Evolutionary conservation across 2,113 vertebrate species (phyloP).

Genomic region (Esox niger): DNA sequence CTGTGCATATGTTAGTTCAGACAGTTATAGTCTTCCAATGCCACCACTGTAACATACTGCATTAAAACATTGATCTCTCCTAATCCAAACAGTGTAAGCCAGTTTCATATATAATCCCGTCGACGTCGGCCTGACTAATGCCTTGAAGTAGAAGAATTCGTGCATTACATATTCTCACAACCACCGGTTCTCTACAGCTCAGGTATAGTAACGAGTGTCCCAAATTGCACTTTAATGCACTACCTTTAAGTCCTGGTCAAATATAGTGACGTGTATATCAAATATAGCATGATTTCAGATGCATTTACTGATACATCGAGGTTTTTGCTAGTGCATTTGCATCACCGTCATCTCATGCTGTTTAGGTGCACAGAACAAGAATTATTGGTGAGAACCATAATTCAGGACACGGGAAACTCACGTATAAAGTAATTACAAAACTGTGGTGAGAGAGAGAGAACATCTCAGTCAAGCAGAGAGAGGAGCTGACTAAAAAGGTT

Average conservation of each 20-base stretch:
- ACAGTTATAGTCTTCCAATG: slow-evolving; percentile 78
- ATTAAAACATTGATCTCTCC: background rate
- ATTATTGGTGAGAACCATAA: background rate
- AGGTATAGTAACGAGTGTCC: too few species aligned
- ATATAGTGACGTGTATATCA: too few species aligned
- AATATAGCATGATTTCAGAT: background rate
- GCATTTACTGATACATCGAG: too few species aligned
- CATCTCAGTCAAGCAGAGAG: too few species aligned
- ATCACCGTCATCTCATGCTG: background rate
- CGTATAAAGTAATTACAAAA: too few species aligned
- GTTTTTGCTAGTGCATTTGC: background rate
- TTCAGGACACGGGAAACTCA: too few species aligned
- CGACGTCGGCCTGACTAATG: background rate
- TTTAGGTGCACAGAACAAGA: background rate
- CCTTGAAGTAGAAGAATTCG: background rate
- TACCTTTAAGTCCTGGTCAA: too few species aligned
- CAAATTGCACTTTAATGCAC: too few species aligned
- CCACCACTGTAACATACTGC: slow-evolving; percentile 83
- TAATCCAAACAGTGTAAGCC: slow-evolving; percentile 53
- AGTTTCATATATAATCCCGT: slow-evolving; percentile 45
- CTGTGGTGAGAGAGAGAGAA: too few species aligned
- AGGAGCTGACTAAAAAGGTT: too few species aligned
- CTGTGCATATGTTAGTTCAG: background rate
- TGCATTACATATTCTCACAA: background rate
- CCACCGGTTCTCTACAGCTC: background rate